Conservation (phyloP, 23 tunicate genomes). For the Styela clava region DNA sequence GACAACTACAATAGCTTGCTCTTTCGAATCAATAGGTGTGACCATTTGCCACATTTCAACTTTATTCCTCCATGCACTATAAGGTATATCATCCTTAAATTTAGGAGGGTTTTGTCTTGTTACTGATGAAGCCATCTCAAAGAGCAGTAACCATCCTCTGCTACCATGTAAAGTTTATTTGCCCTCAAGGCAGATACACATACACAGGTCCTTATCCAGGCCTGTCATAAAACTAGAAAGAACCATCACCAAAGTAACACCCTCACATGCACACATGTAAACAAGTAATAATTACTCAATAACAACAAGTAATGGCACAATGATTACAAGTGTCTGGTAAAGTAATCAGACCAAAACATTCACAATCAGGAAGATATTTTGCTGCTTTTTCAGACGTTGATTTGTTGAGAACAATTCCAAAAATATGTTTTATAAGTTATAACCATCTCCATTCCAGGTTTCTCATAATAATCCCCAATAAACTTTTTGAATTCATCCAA, state of each 20-base stretch:
- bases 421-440: neutral
- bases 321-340: no score
- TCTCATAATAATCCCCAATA: neutral
- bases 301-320: no score
- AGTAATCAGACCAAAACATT: no score
- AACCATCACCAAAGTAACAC: no score
- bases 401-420: no score
- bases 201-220: no score
- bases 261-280: no score
- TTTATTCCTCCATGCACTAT: conserved; percentile 12
- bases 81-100: neutral
- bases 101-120: conserved; percentile 6
- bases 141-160: conserved; percentile 15
- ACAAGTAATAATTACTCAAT: no score
- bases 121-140: neutral
- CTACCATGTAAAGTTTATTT: neutral
- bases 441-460: neutral
- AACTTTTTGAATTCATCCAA: neutral
- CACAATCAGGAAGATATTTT: no score
- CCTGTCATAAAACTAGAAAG: no score
- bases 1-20: conserved; percentile 18
- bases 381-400: no score
- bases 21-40: conserved; percentile 18
- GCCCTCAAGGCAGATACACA: neutral
- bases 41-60: conserved; percentile 29